Evolutionary conservation across 2,113 vertebrate species (phyloP).

Genomic region (Brienomyrus brachyistius): DNA sequence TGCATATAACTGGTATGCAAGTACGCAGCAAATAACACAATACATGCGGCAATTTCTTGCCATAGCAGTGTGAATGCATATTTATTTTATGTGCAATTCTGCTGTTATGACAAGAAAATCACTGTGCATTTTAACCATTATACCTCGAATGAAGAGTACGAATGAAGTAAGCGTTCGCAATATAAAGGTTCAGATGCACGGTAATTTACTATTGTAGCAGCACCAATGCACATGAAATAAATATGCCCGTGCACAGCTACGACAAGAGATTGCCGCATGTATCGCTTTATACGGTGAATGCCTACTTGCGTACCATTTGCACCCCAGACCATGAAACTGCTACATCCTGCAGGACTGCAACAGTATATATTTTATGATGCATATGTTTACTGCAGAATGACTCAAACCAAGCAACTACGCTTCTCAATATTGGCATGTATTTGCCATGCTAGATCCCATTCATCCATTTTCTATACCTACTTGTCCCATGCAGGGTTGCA

Average conservation of each 20-base stretch:
- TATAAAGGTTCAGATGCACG: background rate
- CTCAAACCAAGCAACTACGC: background rate
- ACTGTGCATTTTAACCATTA: background rate
- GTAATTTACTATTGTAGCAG: background rate
- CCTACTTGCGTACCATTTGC: background rate
- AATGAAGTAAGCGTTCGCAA: background rate
- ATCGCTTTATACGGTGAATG: background rate
- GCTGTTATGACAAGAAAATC: background rate
- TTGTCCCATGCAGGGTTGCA: background rate
- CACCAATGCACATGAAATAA: background rate
- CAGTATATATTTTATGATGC: background rate
- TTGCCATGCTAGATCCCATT: background rate
- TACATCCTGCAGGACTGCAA: background rate
- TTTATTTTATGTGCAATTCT: background rate
- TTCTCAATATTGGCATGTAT: background rate
- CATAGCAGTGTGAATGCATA: background rate
- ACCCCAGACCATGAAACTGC: background rate
- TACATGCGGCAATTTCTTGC: background rate
- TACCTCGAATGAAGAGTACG: background rate
- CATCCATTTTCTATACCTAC: background rate
- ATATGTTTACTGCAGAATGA: background rate
- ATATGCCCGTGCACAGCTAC: background rate
- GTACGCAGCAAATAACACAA: background rate
- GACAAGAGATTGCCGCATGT: background rate
- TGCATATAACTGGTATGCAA: background rate